phyloP scores from a whole-genome alignment of 2,888 invertebrate genomes.

The Lasioglossum leucozonium region DNA sequence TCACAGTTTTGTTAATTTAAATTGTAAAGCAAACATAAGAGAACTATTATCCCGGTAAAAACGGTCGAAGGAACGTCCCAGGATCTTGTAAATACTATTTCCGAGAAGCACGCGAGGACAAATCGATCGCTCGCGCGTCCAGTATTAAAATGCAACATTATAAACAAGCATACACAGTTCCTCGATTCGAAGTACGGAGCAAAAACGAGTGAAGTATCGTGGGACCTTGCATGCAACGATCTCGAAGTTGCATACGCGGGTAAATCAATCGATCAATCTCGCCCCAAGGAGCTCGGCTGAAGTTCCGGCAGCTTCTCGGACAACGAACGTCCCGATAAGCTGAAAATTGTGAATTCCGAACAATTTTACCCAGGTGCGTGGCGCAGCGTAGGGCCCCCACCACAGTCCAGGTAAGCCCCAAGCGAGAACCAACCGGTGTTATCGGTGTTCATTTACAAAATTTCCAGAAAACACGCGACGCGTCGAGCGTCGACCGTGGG shows the following conservation, averaged over 20 bases:
- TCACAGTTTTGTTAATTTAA: background rate
- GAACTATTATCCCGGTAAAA: background rate
- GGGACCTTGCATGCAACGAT: background rate
- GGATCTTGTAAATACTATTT: background rate
- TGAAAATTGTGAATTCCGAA: background rate
- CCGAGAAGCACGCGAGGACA: background rate
- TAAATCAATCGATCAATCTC: background rate
- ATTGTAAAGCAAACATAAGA: background rate
- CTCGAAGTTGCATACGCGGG: background rate
- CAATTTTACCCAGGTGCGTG: background rate
- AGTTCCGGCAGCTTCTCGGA: background rate
- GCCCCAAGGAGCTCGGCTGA: background rate
- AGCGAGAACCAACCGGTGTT: background rate
- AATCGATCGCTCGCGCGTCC: background rate
- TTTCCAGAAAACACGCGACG: conserved; percentile 29
- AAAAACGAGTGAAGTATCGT: background rate
- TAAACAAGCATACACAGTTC: background rate
- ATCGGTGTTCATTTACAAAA: conserved; percentile 8
- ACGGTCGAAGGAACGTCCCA: background rate
- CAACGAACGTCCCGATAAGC: background rate
- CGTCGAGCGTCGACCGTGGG: conserved; percentile 60
- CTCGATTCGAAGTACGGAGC: background rate
- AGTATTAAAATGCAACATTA: background rate
- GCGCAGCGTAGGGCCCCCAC: background rate
- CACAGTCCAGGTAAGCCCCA: background rate